phyloP scores from a whole-genome alignment of 1,140 invertebrate species.

The Ylistrum balloti region DNA sequence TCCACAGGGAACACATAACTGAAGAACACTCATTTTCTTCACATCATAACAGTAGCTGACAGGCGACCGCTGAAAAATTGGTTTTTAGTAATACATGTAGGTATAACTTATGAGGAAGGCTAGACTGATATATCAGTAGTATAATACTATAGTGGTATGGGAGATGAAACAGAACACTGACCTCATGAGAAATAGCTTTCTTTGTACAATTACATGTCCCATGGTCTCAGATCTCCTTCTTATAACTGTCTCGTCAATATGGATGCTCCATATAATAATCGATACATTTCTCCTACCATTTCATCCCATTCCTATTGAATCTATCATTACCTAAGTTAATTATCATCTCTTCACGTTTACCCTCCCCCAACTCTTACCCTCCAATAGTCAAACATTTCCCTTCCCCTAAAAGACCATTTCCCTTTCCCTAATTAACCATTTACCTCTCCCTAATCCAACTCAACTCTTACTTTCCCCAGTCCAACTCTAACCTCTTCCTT shows the following conservation, averaged over 20 bases:
- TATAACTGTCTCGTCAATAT: too few relatives aligned
- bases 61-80: background rate
- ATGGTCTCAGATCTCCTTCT: background rate
- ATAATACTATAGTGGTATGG: too few relatives aligned
- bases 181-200: background rate
- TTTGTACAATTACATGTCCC: background rate
- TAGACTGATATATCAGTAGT: conserved; percentile 12
- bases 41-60: background rate
- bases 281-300: background rate
- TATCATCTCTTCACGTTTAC: too few relatives aligned
- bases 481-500: too few relatives aligned
- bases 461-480: too few relatives aligned
- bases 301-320: background rate
- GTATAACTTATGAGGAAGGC: background rate
- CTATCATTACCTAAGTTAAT: too few relatives aligned
- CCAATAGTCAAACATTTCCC: too few relatives aligned
- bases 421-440: too few relatives aligned
- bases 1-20: background rate
- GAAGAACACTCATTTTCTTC: background rate
- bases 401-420: too few relatives aligned
- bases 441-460: too few relatives aligned
- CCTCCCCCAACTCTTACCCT: too few relatives aligned
- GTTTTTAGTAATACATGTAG: background rate
- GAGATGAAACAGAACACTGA: background rate
- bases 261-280: background rate